Base-by-base conservation (phyloP, 2,113 vertebrate genomes). In the Oenanthe oenanthe region DNA sequence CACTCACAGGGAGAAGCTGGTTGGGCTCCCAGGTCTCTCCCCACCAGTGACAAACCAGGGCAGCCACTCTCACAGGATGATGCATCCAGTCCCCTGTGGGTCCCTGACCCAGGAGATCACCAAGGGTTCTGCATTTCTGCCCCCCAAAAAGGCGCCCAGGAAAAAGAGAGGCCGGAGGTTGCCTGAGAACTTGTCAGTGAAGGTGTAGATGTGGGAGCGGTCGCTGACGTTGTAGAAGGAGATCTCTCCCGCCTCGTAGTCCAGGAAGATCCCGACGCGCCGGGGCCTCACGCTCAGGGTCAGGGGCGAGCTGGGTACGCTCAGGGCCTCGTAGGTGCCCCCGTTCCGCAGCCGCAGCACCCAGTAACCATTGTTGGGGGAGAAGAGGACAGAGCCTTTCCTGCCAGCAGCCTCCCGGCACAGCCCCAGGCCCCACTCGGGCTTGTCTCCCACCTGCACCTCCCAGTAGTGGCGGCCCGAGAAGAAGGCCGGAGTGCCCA, bases 361-460 rank as follows among this genome's bases (percentile, higher is more conserved):
- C 99, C 99, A 99, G 97, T 98, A 98, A 4, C 99, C 98, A 0
- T 99, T 98, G 58, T 96, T 96, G 0, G 99, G 99, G n/a, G 98
- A 98, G 25, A 99, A 97, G 6, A 98, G 92, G 45, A 98, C 84
- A 25, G 96, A 98, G 45, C 99, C 98, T 57, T 98, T 99, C 45
- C 98, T 95, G 92, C 91, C 92, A 13, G 98, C 94, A 1, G 98
- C 94, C 66, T 98, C 98, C 58, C 40, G 97, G 85, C 97, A 99
- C 47, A 99, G 96, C 5, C 99, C 99, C 53, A 99, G 58, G 25
- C 97, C 98, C 99, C 99, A 99, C 76, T 99, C 99, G 0, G 98
- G 97, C 83, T 98, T 98, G 65, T 98, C 98, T n/a, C 98, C 98
- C 32, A 99, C 98, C 40, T 98, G 94, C 77, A 99, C 98, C 75